Evolutionary conservation across 2,797 vertebrate species (phyloP), one percentile per base, ranked within the genome.

Genomic region (Telmatherina bonti): DNA sequence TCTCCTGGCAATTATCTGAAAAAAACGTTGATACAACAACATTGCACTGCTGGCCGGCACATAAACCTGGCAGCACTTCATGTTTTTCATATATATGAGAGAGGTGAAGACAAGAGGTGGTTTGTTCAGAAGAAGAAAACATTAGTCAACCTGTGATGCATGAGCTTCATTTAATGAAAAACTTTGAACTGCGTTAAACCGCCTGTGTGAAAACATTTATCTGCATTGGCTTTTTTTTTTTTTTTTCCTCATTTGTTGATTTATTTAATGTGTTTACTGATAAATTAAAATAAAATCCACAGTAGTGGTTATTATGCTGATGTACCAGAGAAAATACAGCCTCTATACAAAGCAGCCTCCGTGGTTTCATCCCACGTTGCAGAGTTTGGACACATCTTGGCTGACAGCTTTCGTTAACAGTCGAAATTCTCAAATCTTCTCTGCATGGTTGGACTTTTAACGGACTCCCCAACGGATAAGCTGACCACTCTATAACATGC

Each of bases 371-470:
- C 2, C 26, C 16, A 33, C 33, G 47, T 35, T 41, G 24, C 58
- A 27, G 15, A 61, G 45, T 57, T 33, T 57, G 55, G 72, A 68
- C 26, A 59, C 72, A 78, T n/a, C n/a, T n/a, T n/a, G n/a, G n/a
- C n/a, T n/a, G n/a, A n/a, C n/a, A n/a, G 52, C 64, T 71, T 20
- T 45, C 77, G 33, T 52, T 74, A 45, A 49, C 62, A 62, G 66
- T 72, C 61, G 0, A 26, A 45, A 30, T 20, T 26, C 26, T 55
- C 22, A 67, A 51, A 52, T 49, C 31, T 59, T 52, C 26, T 33
- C 49, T 72, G 26, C 30, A 20, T 56, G 15, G 9, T 18, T 36
- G 38, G 76, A 59, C 89, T 78, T 86, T 81, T 74, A 74, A 66
- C 58, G 57, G 47, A 64, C 64, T 63, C 70, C 65, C 41, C 38